Conservation (phyloP, 1,140 invertebrate species). For the Drosophila subpulchrella region DNA sequence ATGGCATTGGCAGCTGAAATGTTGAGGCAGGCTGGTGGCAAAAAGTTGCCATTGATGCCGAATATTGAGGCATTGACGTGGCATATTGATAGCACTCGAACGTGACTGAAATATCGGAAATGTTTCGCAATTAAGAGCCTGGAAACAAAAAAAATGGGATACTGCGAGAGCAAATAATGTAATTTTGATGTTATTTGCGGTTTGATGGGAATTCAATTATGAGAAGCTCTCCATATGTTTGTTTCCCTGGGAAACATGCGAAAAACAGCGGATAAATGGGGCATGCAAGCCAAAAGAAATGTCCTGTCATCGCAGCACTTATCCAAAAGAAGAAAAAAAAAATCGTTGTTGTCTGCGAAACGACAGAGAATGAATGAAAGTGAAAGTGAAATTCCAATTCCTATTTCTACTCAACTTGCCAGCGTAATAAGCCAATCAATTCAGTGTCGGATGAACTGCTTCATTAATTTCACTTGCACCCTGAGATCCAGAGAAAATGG, state of each 20-base stretch:
- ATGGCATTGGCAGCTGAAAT: conserved; percentile 60
- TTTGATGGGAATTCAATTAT: conserved; percentile 60
- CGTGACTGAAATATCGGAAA: conserved; percentile 78
- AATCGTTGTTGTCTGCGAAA: conserved; percentile 10
- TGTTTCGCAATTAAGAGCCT: conserved; percentile 42
- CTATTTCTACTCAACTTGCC: conserved; percentile 48
- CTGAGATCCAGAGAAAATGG: conserved; percentile 18
- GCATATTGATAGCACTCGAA: conserved; percentile 70
- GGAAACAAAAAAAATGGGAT: not conserved
- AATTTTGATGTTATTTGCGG: conserved; percentile 70
- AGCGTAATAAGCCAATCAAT: conserved; percentile 80
- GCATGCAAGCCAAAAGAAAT: conserved; percentile 44
- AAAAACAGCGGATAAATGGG: conserved; percentile 38
- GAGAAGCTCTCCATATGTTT: conserved; percentile 40
- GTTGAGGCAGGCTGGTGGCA: conserved; percentile 23
- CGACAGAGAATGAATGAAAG: conserved; percentile 7
- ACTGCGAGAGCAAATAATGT: conserved; percentile 53
- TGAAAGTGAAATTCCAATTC: conserved; percentile 35
- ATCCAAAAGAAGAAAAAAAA: conserved; percentile 13
- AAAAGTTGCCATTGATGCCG: conserved; percentile 21
- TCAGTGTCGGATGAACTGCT: conserved; percentile 82
- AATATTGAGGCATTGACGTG: conserved; percentile 56
- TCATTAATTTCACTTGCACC: conserved; percentile 75
- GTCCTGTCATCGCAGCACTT: conserved; percentile 45
- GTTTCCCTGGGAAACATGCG: not conserved